These are phyloP conservation scores for Irena cyanogastra DNA, from an alignment of 2,113 vertebrate genomes.

Conservation along the genomic window DNA sequence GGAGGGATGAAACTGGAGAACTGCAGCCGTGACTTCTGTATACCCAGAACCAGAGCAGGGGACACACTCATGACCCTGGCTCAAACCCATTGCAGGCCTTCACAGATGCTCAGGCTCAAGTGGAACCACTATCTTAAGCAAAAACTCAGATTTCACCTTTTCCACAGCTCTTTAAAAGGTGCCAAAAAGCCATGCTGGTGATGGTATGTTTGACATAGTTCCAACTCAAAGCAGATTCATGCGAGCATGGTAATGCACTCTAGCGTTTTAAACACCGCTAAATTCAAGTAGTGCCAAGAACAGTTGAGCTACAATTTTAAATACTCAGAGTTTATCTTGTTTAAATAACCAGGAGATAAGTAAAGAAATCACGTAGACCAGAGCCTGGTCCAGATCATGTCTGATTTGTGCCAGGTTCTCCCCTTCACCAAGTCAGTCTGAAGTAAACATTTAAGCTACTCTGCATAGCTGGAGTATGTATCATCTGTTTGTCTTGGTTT, in stretches of 20 bases:
- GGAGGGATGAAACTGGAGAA: not conserved
- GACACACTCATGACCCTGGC: not conserved
- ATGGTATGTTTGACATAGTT: not conserved
- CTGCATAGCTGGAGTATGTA: not conserved
- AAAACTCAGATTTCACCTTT: not conserved
- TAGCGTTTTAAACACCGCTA: not conserved
- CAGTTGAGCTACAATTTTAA: not conserved
- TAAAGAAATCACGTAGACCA: not conserved
- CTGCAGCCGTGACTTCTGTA: not conserved
- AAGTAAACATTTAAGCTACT: not conserved
- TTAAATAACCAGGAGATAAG: not conserved
- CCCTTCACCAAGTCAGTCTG: not conserved
- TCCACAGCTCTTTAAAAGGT: not conserved
- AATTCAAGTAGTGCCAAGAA: not conserved
- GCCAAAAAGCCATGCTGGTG: not conserved
- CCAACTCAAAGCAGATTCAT: not conserved
- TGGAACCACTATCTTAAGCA: not conserved
- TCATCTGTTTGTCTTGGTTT: not conserved
- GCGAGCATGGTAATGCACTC: fast-evolving
- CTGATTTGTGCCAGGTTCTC: not conserved
- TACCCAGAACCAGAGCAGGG: not conserved
- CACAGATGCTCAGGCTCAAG: not conserved
- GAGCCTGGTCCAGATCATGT: not conserved
- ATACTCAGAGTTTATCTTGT: not conserved
- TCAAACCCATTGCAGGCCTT: fast-evolving